Evolutionary conservation across 2,797 vertebrate genomes (phyloP), one percentile per base, ranked within the genome.

Genomic region (Intellagama lesueurii): DNA sequence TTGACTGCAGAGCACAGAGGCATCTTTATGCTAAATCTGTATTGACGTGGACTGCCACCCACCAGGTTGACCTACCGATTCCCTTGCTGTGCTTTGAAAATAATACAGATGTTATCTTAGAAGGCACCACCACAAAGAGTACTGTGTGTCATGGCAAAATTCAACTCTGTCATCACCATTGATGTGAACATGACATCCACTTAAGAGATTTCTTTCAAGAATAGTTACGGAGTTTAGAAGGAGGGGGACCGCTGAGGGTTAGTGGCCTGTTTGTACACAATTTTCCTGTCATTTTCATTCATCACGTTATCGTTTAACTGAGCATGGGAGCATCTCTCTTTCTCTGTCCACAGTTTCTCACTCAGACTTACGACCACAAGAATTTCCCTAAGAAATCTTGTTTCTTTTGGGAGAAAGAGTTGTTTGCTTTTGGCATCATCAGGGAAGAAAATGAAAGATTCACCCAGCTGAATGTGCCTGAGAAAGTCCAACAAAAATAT

Each of bases 361-460:
- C 96, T 96, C 96, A 96, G 95, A 97, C 96, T 97, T 97, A 96
- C 95, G 95, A 97, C 96, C 95, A 94, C 90, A 86, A 96, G 96
- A 97, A 97, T 9, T 56, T 56, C 95, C 95, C 95, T 30, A 94
- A 96, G 96, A 80, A 52, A 3, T 28, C 95, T 96, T 95, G 95
- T 35, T 70, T 26, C 3, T 19, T 4, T 69, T 47, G 30, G 8
- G 28, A 40, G 44, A 7, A 40, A 1, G 9, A 4, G 19, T 22
- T 19, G 1, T 68, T 30, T 85, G 28, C 96, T 97, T 52, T 32
- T 35, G 24, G 96, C 96, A 96, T 96, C 95, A 96, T 96, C 96
- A 96, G 96, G 5, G 40, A 5, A 88, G 56, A 66, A 3, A n/a
- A 8, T 28, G 28, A 22, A 24, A 95, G 93, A 95, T 90, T 95